These are phyloP conservation scores for Acrocyrtus sp. DNA, from an alignment of 2,888 invertebrate genomes.

Conservation along the genomic window DNA sequence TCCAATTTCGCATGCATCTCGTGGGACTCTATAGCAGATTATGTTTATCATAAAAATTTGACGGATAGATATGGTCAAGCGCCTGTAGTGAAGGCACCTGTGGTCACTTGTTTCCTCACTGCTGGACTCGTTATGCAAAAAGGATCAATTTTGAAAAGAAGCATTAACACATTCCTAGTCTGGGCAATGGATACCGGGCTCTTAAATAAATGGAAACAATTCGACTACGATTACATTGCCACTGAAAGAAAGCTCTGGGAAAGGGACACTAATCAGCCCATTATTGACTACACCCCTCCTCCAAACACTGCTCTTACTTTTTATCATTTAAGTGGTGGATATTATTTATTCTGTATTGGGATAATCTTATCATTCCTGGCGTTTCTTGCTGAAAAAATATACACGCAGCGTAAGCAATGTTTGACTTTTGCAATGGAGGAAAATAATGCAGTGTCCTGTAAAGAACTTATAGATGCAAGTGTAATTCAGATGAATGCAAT, in stretches of 20 bases:
- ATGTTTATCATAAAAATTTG: conserved; percentile 51
- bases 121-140: conserved; percentile 54
- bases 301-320: conserved; percentile 18
- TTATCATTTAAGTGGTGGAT: conserved; percentile 37
- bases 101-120: conserved; percentile 45
- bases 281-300: conserved; percentile 12
- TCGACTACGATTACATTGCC: conserved; percentile 40
- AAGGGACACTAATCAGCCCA: conserved; percentile 26
- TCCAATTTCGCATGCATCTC: conserved; percentile 55
- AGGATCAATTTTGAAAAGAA: conserved; percentile 28
- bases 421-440: too few species aligned
- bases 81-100: conserved; percentile 50
- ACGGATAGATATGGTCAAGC: conserved; percentile 51
- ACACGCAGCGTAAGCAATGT: not conserved
- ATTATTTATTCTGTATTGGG: conserved; percentile 33
- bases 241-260: conserved; percentile 45
- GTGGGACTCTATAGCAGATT: conserved; percentile 58
- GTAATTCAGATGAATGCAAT: too few species aligned
- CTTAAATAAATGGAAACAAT: conserved; percentile 27
- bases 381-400: conserved; percentile 5
- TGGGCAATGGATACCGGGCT: conserved; percentile 41
- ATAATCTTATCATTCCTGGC: not conserved
- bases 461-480: too few species aligned
- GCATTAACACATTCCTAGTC: conserved; percentile 33
- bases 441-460: too few species aligned